Evolutionary conservation across 2,797 vertebrate genomes (phyloP).

Genomic region (Okamejei kenojei): DNA sequence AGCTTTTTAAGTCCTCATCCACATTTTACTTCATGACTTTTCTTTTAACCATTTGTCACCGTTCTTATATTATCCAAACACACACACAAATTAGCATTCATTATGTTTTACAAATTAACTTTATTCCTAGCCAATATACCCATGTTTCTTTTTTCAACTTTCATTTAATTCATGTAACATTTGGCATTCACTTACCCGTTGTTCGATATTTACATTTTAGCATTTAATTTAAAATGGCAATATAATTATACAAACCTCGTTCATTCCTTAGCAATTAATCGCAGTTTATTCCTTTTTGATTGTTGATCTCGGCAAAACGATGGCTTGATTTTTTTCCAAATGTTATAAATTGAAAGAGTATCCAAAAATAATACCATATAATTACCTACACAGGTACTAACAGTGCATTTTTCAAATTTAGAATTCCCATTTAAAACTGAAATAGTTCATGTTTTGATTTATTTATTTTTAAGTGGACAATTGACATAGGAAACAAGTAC

Average conservation of each 20-base stretch:
- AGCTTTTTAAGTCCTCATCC: not conserved
- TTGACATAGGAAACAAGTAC: not conserved
- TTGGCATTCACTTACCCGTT: not conserved
- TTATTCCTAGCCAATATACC: not conserved
- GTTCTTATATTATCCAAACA: not conserved
- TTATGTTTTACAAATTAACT: not conserved
- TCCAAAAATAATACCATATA: constrained; percentile 17
- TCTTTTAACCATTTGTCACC: not conserved
- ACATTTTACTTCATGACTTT: not conserved
- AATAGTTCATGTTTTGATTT: not conserved
- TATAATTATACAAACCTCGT: not conserved
- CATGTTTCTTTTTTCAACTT: not conserved
- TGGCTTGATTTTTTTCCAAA: not conserved
- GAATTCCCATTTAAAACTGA: not conserved
- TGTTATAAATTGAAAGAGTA: not conserved
- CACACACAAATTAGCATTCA: not conserved
- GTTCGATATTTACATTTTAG: not conserved
- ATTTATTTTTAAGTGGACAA: not conserved
- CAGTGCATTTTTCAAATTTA: not conserved
- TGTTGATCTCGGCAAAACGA: constrained; percentile 24
- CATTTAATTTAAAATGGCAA: constrained; percentile 10
- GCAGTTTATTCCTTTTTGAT: not conserved
- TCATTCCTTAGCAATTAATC: not conserved
- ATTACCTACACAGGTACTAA: not conserved
- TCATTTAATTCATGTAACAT: not conserved